Evolutionary conservation across 2,113 vertebrate genomes (phyloP).

Genomic region (Pipa parva): DNA sequence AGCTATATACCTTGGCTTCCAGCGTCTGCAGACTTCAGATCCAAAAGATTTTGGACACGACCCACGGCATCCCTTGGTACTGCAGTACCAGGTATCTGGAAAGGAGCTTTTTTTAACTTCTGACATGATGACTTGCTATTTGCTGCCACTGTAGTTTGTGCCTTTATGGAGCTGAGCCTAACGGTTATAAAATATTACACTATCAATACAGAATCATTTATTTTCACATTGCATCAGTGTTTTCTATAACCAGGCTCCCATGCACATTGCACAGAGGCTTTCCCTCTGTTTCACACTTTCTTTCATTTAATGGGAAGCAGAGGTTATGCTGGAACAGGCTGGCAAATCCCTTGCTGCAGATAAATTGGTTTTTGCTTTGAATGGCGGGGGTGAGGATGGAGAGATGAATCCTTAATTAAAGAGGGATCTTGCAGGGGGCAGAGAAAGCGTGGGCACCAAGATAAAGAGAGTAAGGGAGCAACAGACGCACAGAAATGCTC

Average conservation of each 20-base stretch:
- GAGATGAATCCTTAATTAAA: constrained; percentile 31
- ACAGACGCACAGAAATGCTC: constrained; percentile 27
- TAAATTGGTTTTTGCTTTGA: constrained; percentile 24
- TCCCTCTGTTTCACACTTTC: background rate
- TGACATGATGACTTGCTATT: no score
- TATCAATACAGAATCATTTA: background rate
- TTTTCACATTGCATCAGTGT: no score
- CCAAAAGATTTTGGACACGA: no score
- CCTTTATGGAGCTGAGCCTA: no score
- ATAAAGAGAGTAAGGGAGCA: constrained; percentile 24
- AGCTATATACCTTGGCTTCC: no score
- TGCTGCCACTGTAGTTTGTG: no score
- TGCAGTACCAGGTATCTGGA: no score
- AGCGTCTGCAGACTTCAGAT: no score
- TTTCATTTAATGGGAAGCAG: constrained; percentile 14
- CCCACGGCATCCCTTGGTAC: no score
- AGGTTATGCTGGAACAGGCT: constrained; percentile 10
- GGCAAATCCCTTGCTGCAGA: background rate
- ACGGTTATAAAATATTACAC: background rate
- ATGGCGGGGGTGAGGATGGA: constrained; percentile 1
- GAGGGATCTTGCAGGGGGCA: constrained; percentile 34
- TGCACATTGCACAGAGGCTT: constrained; percentile 2
- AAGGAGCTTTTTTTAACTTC: no score
- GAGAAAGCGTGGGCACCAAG: constrained; percentile 12
- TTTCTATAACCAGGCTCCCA: no score